phyloP scores from a whole-genome alignment of 2,797 vertebrate species.

The Enteromius radiatus region DNA sequence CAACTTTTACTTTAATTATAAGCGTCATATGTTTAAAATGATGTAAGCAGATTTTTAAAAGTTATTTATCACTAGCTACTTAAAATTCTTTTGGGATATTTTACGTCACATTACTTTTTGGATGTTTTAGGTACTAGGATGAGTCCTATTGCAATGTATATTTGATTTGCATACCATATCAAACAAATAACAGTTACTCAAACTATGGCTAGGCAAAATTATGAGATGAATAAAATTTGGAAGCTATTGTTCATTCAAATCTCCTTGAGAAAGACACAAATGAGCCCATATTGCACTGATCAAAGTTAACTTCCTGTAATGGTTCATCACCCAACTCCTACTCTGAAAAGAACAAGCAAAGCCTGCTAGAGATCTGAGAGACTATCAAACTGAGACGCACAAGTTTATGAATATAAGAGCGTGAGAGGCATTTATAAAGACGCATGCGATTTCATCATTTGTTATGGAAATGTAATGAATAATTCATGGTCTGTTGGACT shows the following conservation, averaged over 20 bases:
- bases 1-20: background rate
- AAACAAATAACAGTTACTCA: background rate
- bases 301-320: slow-evolving; percentile 45
- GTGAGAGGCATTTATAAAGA: slow-evolving; percentile 47
- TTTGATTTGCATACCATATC: background rate
- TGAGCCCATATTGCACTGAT: slow-evolving; percentile 24
- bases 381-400: slow-evolving; percentile 16
- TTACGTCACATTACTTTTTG: background rate
- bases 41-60: background rate
- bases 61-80: background rate
- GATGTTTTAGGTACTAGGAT: background rate
- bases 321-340: slow-evolving; percentile 26
- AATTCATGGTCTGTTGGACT: slow-evolving; percentile 56
- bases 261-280: slow-evolving; percentile 5
- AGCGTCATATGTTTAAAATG: background rate
- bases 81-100: background rate
- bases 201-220: background rate
- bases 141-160: background rate
- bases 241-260: slow-evolving; percentile 1
- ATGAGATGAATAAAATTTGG: background rate
- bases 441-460: slow-evolving; percentile 51
- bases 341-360: slow-evolving; percentile 34
- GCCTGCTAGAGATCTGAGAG: slow-evolving; percentile 36
- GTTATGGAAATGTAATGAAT: slow-evolving; percentile 62
- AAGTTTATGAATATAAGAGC: slow-evolving; percentile 48